A percentile compares a stretch with the other conserved stretches of the same genome.
These are phyloP conservation scores for Seira sanloemensis DNA, from an alignment of 2,888 invertebrate species.

Conservation along the genomic window DNA sequence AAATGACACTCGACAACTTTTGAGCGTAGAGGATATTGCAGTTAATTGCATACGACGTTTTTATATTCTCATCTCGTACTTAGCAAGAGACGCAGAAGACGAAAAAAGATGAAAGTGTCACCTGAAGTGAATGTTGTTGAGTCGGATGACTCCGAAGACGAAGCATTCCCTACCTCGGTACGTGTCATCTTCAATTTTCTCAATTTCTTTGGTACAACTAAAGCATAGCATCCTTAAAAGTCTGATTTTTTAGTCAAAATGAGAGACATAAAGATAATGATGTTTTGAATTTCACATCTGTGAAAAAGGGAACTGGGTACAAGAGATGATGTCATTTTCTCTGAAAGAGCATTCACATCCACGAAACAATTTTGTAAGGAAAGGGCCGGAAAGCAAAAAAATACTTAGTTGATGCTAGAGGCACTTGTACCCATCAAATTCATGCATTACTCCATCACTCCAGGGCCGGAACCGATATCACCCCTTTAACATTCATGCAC, in stretches of 20 bases:
- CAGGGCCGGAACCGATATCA: slow-evolving; percentile 43
- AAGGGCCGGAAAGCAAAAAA: too few species aligned
- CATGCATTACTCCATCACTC: not conserved
- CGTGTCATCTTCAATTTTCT: slow-evolving; percentile 54
- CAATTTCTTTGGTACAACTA: slow-evolving; percentile 29
- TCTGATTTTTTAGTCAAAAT: not conserved
- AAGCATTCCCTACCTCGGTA: slow-evolving; percentile 70
- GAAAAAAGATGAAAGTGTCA: slow-evolving; percentile 66
- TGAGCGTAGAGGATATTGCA: not conserved
- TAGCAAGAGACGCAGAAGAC: not conserved
- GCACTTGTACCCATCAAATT: slow-evolving; percentile 12
- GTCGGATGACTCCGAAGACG: slow-evolving; percentile 73
- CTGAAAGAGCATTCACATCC: not conserved
- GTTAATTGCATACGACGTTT: not conserved
- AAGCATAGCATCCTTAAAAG: not conserved
- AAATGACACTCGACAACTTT: slow-evolving; percentile 18
- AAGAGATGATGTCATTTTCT: not conserved
- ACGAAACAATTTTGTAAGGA: not conserved
- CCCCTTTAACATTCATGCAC: slow-evolving; percentile 58
- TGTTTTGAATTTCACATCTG: slow-evolving; percentile 2
- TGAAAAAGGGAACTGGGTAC: slow-evolving; percentile 6
- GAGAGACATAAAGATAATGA: not conserved
- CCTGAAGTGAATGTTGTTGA: slow-evolving; percentile 69
- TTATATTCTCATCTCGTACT: not conserved
- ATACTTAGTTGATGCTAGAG: too few species aligned